These are phyloP conservation scores for Dinocampus coccinellae DNA, from an alignment of 2,888 invertebrate species.

Conservation along the genomic window DNA sequence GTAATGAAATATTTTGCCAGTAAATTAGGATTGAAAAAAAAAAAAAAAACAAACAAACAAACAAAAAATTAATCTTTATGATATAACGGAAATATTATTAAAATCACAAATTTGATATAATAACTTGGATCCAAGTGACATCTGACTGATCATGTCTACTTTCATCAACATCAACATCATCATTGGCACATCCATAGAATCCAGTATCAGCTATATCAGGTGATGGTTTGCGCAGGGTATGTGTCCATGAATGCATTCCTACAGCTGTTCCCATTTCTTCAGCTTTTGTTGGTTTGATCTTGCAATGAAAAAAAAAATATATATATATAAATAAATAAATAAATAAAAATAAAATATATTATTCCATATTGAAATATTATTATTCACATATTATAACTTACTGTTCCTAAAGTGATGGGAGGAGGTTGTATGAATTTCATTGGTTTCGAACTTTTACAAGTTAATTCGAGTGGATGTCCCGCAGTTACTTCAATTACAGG, in stretches of 20 bases:
- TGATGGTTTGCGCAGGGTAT: neutral
- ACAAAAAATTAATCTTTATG: neutral
- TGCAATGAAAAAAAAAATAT: neutral
- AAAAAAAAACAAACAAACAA: neutral
- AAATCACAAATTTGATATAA: neutral
- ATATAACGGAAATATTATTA: too few species aligned
- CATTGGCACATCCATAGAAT: slow-evolving; percentile 6
- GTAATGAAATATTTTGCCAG: too few species aligned
- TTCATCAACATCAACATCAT: neutral
- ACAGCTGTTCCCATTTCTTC: neutral
- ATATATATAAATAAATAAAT: neutral
- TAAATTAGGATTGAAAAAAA: too few species aligned
- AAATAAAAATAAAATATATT: neutral
- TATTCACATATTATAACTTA: neutral
- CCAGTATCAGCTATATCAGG: neutral
- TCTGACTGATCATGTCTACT: neutral
- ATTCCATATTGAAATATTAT: neutral
- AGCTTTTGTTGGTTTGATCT: neutral
- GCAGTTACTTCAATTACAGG: neutral
- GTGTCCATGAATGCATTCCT: neutral
- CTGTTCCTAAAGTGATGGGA: neutral
- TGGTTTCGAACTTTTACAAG: neutral
- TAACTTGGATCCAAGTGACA: neutral
- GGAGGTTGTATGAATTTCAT: slow-evolving; percentile 1
- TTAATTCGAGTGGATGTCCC: neutral